phyloP scores from a whole-genome alignment of 2,113 vertebrate genomes.

The Orycteropus afer region DNA sequence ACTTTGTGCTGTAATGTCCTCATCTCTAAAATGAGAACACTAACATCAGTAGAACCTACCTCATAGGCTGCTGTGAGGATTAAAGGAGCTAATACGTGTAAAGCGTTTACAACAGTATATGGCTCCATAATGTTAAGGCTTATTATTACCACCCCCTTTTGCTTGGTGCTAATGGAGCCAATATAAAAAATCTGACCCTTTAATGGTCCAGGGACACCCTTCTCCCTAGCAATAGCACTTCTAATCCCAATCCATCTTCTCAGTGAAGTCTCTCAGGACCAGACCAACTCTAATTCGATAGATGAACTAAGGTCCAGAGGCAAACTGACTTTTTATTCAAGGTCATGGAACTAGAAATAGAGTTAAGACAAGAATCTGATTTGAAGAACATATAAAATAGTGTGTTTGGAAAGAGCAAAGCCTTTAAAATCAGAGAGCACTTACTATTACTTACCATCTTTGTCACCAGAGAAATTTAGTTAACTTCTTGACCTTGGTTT shows the following conservation, averaged over 20 bases:
- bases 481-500: slow-evolving; percentile 49
- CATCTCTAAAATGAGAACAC: slow-evolving; percentile 22
- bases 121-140: neutral
- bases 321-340: slow-evolving; percentile 46
- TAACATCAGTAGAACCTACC: slow-evolving; percentile 49
- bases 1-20: slow-evolving; percentile 7
- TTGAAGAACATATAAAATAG: slow-evolving; percentile 26
- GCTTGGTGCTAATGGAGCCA: neutral
- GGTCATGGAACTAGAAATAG: slow-evolving; percentile 49
- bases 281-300: slow-evolving; percentile 29
- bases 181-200: slow-evolving; percentile 20
- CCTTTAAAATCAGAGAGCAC: slow-evolving; percentile 9
- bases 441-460: slow-evolving; percentile 44
- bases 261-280: neutral
- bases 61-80: neutral
- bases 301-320: slow-evolving; percentile 6
- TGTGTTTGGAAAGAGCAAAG: slow-evolving; percentile 3
- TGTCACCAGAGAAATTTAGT: slow-evolving; percentile 3
- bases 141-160: neutral
- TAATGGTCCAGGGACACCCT: slow-evolving; percentile 14
- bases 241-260: neutral
- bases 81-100: slow-evolving; percentile 13
- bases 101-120: neutral
- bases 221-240: slow-evolving; percentile 30
- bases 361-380: slow-evolving; percentile 42